Evolutionary conservation across 2,888 invertebrate genomes (phyloP).

Genomic region (Tubulanus polymorphus): DNA sequence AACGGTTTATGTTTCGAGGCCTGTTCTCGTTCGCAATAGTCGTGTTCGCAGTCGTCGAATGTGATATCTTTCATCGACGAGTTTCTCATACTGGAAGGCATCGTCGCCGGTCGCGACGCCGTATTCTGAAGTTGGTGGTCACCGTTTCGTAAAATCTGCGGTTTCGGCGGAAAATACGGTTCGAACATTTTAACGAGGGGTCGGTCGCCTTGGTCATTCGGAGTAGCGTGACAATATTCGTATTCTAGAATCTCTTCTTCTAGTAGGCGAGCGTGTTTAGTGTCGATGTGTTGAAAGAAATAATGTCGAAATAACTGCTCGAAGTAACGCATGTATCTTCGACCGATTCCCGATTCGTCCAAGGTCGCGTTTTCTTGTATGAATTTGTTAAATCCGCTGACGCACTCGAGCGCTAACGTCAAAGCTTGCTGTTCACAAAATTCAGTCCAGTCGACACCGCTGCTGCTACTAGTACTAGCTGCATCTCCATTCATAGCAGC

Average conservation of each 20-base stretch:
- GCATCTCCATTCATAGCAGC: conserved; percentile 16
- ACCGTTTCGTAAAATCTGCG: too few species aligned
- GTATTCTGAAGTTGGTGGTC: too few species aligned
- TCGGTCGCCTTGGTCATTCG: conserved; percentile 14
- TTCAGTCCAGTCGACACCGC: conserved; percentile 56
- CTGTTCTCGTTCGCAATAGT: background rate
- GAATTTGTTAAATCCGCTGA: conserved; percentile 77
- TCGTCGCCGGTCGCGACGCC: background rate
- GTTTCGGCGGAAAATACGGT: background rate
- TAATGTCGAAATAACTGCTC: conserved; percentile 55
- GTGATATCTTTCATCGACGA: conserved; percentile 15
- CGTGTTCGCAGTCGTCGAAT: conserved; percentile 15
- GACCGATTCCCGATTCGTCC: background rate
- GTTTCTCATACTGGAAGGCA: conserved; percentile 11
- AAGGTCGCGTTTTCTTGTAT: conserved; percentile 63
- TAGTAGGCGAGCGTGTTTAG: too few species aligned
- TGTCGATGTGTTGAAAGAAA: conserved; percentile 3
- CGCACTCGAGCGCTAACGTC: conserved; percentile 78
- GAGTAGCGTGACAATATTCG: background rate
- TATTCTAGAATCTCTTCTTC: too few species aligned
- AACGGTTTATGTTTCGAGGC: conserved; percentile 66
- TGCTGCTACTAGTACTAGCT: too few species aligned
- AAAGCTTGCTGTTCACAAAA: conserved; percentile 66
- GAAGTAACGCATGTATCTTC: conserved; percentile 57
- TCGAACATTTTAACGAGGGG: conserved; percentile 37